These are phyloP conservation scores for Oligia latruncula DNA, from an alignment of 2,888 invertebrate species.

Conservation along the genomic window DNA sequence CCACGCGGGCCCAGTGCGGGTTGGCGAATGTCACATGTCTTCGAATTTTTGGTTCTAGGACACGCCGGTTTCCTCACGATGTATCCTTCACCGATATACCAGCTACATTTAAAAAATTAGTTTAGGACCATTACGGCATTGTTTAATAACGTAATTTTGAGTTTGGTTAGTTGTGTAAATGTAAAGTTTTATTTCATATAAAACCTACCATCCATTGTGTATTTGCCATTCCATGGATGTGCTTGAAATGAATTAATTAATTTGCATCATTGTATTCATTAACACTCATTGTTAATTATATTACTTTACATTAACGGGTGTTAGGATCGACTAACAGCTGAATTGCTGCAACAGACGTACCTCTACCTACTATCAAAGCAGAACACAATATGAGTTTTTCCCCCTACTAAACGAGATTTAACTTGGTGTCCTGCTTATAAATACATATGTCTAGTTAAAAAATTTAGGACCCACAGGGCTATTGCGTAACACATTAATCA, in stretches of 20 bases:
- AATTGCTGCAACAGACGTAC: neutral
- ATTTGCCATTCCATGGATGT: constrained; percentile 18
- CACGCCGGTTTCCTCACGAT: neutral
- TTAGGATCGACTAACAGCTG: neutral
- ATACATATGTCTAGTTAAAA: neutral
- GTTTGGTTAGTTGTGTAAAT: neutral
- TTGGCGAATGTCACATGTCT: neutral
- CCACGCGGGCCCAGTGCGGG: neutral
- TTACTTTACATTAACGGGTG: constrained; percentile 14
- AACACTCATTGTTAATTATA: constrained; percentile 10
- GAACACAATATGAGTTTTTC: neutral
- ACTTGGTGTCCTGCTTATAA: neutral
- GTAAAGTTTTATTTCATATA: neutral
- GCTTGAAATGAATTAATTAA: constrained; percentile 38
- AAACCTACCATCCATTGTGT: neutral
- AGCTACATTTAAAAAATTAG: neutral
- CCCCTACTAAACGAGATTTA: neutral
- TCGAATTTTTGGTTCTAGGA: neutral
- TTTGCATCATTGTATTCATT: constrained; percentile 18
- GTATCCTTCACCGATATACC: neutral
- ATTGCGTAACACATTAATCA: too few species aligned
- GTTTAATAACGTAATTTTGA: neutral
- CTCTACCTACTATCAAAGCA: neutral
- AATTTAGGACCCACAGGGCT: too few species aligned
- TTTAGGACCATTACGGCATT: neutral